Base-by-base conservation (phyloP, 2,113 vertebrate genomes). In the Malurus melanocephalus region DNA sequence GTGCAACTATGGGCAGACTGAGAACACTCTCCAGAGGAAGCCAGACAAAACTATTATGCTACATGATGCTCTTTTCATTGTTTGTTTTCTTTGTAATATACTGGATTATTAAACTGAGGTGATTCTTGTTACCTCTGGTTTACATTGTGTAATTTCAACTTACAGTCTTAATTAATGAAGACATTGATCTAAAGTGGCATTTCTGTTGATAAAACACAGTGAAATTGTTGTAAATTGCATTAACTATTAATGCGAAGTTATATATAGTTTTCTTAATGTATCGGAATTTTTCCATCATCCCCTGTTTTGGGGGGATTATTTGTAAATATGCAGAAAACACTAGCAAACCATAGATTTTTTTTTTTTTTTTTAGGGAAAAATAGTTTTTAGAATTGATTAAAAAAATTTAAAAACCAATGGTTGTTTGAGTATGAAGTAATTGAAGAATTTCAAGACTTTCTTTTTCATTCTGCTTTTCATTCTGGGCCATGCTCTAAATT, bases 11-110 rank as follows among this genome's bases (percentile, higher is more conserved):
- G 75, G 98, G 98, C 95, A 97, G 98, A 96, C 97, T 99, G 71
- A 99, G 99, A 95, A 95, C 95, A 33, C 97, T 99, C 60, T 99
- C 99, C 93, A 98, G 98, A 96, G 99, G 99, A 93, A 99, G 99
- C 94, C 99, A 99, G 92, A 98, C 99, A 65, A 99, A 98, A 89
- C 94, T 99, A 8, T 93, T 99, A 61, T 98, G 98, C 97, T 99
- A 99, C 95, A 98, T 99, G 98, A 97, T 99, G 95, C 97, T 99
- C 22, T 99, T 99, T 89, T 97, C 98, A 33, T 77, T 98, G 11
- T 99, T 99, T 68, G 99, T 99, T 30, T 99, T 99, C 94, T 98
- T 99, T 83, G 97, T 99, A 77, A 98, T 99, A 92, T 99, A 99
- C 93, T 99, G 99, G 99, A 98, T 99, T 95, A 98, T 99, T 96